Base-by-base conservation (phyloP, 2,113 vertebrate species). In the Copsychus sechellarum region DNA sequence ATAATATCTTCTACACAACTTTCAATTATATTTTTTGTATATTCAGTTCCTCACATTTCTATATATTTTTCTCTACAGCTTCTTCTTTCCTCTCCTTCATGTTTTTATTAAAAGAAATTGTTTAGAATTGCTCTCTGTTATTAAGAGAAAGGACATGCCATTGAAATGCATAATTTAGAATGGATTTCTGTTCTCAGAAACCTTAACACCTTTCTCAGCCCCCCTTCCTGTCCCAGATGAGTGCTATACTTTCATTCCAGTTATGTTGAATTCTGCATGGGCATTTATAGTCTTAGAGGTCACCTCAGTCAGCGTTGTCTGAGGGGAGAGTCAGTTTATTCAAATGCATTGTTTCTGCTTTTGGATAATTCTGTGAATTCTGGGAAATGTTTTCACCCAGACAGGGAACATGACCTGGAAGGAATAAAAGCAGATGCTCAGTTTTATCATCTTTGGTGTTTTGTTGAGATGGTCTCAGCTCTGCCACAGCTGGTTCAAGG, bases 201-300 rank as follows among this genome's bases (percentile, higher is more conserved):
- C 29, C 25, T 70, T 23, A 24, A 24, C 7, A 61, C 17, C 25
- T 42, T 83, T 78, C n/a, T 81, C 42, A 89, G n/a, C 6, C 20
- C 26, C 26, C 6, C 3, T 71, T 77, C 42, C 31, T 74, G 24
- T 58, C 56, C 24, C 42, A 66, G 12, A 24, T 38, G 16, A 9
- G 3, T 45, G 14, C 28, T 54, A 0, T 14, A 11, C 4, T 62
- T 73, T 47, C 6, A 5, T 45, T 0, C 6, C 6, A 40, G 19
- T 24, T 20, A 6, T 5, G 28, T 3, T 42, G 47, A 73, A 25
- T 67, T 89, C 81, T 92, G 10, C 5, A 2, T 7, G 45, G 11
- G 13, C 34, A 17, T 72, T 81, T 80, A 40, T 10, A 42, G 45
- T 18, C n/a, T 29, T n/a, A 34, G 20, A 65, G n/a, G 50, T 78